Base-by-base conservation (phyloP, 1,140 invertebrate species). In the Leptinotarsa defecta region DNA sequence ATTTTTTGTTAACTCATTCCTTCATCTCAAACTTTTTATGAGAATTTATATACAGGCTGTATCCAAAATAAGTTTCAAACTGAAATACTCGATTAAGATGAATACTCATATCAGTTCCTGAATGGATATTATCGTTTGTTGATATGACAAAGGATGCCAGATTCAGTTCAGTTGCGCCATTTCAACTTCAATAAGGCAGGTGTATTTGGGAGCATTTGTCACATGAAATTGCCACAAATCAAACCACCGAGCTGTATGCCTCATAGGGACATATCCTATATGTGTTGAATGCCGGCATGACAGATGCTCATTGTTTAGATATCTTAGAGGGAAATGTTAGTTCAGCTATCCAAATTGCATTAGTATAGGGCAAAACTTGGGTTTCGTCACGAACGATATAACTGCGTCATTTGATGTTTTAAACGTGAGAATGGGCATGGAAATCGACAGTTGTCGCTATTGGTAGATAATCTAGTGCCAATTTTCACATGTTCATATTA, bases 191-290 rank as follows among this genome's bases (percentile, higher is more conserved):
- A 57, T 57, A 57, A 19, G 24, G 22, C 70, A 71, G 70, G 70
- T 62, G 52, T 71, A 71, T 49, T 71, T 62, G 15, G 19, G 57
- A 71, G 61, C 22, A 71, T 71, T 71, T 71, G 70, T 71, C 70
- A 71, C 24, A 13, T 68, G 70, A 71, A 49, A 27, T 71, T 62
- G 48, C 20, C 70, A 71, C 70, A 71, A 61, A 71, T 71, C 70
- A 71, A 71, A 71, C 70, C 57, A 52, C 8, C 8, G 15, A 19
- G 22, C n/a, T 19, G 3, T 15, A 2, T 48, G 11, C 67, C 43
- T 17, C 52, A 57, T 5, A 4, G 52, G 52, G 52, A n/a, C 52
- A 27, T 71, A 71, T 71, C 57, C n/a, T 34, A 34, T 49, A 20
- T 34, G 48, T n/a, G 70, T 22, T 68, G 65, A 27, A 22, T n/a